phyloP scores from a whole-genome alignment of 2,888 invertebrate genomes.

The Gymnocheta viridis region DNA sequence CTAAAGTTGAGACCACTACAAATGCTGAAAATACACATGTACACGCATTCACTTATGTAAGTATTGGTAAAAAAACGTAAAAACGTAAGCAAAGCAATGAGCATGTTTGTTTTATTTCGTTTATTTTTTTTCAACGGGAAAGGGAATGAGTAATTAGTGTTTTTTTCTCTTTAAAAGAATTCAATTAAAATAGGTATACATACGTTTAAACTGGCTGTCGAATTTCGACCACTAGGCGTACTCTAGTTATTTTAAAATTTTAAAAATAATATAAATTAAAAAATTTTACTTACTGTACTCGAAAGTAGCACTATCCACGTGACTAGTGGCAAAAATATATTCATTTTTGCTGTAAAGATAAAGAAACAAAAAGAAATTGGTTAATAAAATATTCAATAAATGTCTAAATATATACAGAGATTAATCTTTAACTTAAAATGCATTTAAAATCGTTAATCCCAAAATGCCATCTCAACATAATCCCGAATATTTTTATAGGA shows the following conservation, averaged over 20 bases:
- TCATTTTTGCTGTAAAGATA: slow-evolving; percentile 94
- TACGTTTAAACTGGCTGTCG: no score
- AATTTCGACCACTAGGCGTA: no score
- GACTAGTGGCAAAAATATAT: slow-evolving; percentile 95
- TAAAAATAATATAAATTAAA: background rate
- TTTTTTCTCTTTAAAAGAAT: no score
- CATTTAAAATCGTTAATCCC: slow-evolving; percentile 46
- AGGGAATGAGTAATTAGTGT: no score
- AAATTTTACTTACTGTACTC: slow-evolving; percentile 88
- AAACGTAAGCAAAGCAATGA: no score
- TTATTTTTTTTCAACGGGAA: no score
- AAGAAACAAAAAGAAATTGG: slow-evolving; percentile 74
- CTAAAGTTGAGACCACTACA: no score
- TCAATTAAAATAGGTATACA: no score
- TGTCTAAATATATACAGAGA: slow-evolving; percentile 25
- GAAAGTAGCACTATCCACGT: slow-evolving; percentile 93
- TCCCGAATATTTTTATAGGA: background rate
- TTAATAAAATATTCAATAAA: slow-evolving; percentile 71
- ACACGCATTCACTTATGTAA: no score
- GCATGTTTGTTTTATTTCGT: no score
- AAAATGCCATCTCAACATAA: background rate
- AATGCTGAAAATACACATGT: no score
- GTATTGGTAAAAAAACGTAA: no score
- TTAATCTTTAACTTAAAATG: slow-evolving; percentile 46
- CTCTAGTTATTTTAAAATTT: background rate